phyloP scores from a whole-genome alignment of 1,140 invertebrate genomes.

The Lordiphosa mommai region DNA sequence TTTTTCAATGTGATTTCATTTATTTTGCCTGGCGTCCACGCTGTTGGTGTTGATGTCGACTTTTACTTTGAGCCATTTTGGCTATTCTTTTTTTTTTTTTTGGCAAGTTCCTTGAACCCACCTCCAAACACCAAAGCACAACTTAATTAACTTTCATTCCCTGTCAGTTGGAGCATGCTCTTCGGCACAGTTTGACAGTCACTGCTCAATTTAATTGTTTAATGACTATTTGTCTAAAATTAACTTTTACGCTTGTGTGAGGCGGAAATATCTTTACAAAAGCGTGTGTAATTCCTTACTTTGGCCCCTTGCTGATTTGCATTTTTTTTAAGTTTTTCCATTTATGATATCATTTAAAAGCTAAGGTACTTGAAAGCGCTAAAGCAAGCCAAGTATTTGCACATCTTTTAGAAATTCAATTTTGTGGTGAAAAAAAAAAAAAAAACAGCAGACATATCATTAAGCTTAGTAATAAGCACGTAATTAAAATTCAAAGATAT shows the following conservation, averaged over 20 bases:
- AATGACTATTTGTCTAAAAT: background rate
- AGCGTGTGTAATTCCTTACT: too few relatives aligned
- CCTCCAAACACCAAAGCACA: slow-evolving; percentile 18
- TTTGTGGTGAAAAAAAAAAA: too few relatives aligned
- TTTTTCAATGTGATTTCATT: slow-evolving; percentile 74
- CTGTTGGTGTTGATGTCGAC: slow-evolving; percentile 72
- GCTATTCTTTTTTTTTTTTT: slow-evolving; percentile 40
- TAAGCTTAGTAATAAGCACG: too few relatives aligned
- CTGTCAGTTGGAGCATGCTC: slow-evolving; percentile 18
- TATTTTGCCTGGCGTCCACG: slow-evolving; percentile 44
- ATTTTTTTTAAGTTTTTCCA: too few relatives aligned
- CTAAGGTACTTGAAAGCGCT: too few relatives aligned
- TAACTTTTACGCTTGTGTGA: background rate
- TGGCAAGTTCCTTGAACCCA: slow-evolving; percentile 63
- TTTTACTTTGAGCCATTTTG: slow-evolving; percentile 57
- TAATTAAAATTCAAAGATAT: too few relatives aligned
- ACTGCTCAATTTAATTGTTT: slow-evolving; percentile 19
- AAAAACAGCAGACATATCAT: too few relatives aligned
- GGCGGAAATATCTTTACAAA: slow-evolving; percentile 20
- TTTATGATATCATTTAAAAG: too few relatives aligned
- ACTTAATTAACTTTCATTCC: slow-evolving; percentile 72
- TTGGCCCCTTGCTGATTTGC: too few relatives aligned
- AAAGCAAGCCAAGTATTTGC: too few relatives aligned
- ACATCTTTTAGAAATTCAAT: too few relatives aligned
- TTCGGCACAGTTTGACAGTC: slow-evolving; percentile 30